Evolutionary conservation across 2,888 invertebrate genomes (phyloP), one percentile per base, ranked within the genome.

Genomic region (Dicranocentrus wangi): DNA sequence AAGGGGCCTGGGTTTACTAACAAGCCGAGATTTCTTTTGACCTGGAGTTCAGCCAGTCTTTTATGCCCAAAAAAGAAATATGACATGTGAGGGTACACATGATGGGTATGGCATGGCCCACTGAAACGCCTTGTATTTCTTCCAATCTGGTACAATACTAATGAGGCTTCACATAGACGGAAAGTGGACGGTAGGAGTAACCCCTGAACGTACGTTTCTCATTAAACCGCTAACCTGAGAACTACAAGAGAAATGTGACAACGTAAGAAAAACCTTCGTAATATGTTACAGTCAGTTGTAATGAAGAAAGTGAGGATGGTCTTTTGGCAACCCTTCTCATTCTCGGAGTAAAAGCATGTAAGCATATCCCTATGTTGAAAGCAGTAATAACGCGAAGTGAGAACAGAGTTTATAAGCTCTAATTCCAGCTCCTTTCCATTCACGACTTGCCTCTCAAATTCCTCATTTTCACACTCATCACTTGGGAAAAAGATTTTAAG

Each of bases 381-480:
- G 43, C 21, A 19, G 23, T 66, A 66, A 66, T 27, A 66, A 25
- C n/a, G n/a, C n/a, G 25, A 66, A 47, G 25, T 66, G 66, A 66
- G 25, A 63, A 63, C 63, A 19, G 19, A 19, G 42, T 55, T 55
- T 55, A 21, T 23, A 23, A 63, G 17, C 17, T 63, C 43, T 63
- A 39, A 42, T 42, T 63, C 43, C 61, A 32, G 15, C 17, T 1
- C n/a, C 17, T 28, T 25, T 55, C 55, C 60, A 17, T 60, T 32
- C 60, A 55, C 23, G 23, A 19, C 63, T 63, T n/a, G n/a, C n/a
- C 43, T 27, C 60, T 78, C 77, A 55, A 78, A 70, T 78, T 78
- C 70, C 63, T 70, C 69, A 78, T 78, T 78, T 78, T 78, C 77
- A 70, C 77, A 78, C 77, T 78, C 77, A 69, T 78, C 51, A 53